Evolutionary conservation across 2,888 invertebrate species (phyloP), one percentile per base, ranked within the genome.

Genomic region (Acanthacorydalis orientalis): DNA sequence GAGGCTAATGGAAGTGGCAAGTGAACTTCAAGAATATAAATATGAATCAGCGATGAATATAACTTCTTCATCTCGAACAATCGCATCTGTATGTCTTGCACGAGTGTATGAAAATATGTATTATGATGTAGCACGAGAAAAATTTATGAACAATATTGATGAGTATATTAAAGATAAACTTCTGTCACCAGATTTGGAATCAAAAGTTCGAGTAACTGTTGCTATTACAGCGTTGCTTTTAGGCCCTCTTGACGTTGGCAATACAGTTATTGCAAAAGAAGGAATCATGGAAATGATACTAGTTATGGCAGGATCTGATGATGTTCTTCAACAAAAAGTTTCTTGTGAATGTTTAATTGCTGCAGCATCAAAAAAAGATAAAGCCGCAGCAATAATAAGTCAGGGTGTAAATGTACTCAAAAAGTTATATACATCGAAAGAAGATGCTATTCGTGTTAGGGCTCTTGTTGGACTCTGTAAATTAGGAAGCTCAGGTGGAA

Each of bases 281-380:
- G 92, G 92, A 32, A 86, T 98, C 50, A 73, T 96, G 56, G 88
- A 93, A 64, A 92, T 98, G 86, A 92, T 98, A 64, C 69, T 98
- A 32, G 88, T 88, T 7, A 93, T 98, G 92, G 97, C 97, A 2
- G 84, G 84, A 50, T 85, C 88, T 9, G 91, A 92, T n/a, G 89
- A 95, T 59, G 55, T 75, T 11, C 67, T 95, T 1, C 91, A 96
- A 60, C 84, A 97, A 70, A 85, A 84, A 65, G 85, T 96, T 11
- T 89, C 98, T 0, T 92, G 92, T 59, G 98, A 98, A 65, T 93
- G 97, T 56, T 81, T 99, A 43, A 88, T 97, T 50, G 91, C 93
- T 6, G 93, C 96, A 4, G 86, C 96, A 1, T 90, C 92, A 6
- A 98, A 98, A 64, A 93, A 93, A 64, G 96, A 97, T 61, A 92